Evolutionary conservation across 2,888 invertebrate genomes (phyloP), one percentile per base, ranked within the genome.

Genomic region (Metacarcinus magister): DNA sequence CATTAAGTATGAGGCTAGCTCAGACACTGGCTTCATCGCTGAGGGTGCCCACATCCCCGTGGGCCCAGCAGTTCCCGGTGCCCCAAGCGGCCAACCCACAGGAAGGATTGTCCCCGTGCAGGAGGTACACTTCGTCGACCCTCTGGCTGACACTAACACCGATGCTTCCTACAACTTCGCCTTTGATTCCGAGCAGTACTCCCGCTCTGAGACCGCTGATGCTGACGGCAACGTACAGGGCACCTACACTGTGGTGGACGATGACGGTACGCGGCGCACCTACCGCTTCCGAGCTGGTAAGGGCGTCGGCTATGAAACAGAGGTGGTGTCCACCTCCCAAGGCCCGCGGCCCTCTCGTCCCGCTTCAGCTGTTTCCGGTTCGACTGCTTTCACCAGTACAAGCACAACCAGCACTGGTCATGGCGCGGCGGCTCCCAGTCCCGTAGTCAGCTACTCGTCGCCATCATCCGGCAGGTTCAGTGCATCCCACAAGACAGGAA

Each of bases 1-100:
- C 16, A 96, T 97, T 4, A 94, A 95, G 46, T 97, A 97, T 92
- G 96, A 97, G 54, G 97, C 97, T 32, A 96, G 97, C 39, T 95
- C 97, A 19, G 96, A 96, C 0, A 96, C 95, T 92, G 97, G 97
- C 13, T 97, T 97, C 93, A 95, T 97, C 87, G 96, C 96, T 32
- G 96, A 96, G 89, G 97, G 96, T n/a, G 95, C 96, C 43, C 97
- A 97, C 75, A 96, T 97, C 54, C 97, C 97, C n/a, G 94, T 97
- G 39, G 96, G 97, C n/a, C 97, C 97, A 23, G 95, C 93, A 46
- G 97, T 97, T 16, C 97, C 97, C 44, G 97, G 97, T 19, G 96
- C 97, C 16, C 97, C 96, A 13, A 95, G 96, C 60, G 97, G 97
- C 32, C 97, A 97, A 48, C 96, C 96, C 89, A 97, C 96, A 2